phyloP scores from a whole-genome alignment of 2,797 vertebrate genomes.

The Oreortyx pictus region DNA sequence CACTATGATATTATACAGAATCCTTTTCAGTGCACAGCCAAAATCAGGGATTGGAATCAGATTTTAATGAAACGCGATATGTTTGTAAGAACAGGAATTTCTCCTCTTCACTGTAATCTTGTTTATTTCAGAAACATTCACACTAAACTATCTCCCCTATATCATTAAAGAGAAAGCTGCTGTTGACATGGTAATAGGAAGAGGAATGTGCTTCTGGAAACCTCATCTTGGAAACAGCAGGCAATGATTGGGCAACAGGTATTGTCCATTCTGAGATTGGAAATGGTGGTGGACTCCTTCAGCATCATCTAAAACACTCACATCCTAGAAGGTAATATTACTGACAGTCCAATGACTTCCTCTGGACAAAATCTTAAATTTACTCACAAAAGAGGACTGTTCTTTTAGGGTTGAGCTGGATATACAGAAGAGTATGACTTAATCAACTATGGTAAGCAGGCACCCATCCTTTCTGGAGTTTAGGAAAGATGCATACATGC shows the following conservation, averaged over 20 bases:
- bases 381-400: neutral
- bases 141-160: neutral
- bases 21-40: neutral
- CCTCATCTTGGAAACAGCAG: neutral
- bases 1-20: neutral
- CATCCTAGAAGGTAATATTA: neutral
- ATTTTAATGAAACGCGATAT: neutral
- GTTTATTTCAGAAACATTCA: neutral
- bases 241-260: neutral
- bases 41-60: neutral
- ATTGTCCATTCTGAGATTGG: neutral
- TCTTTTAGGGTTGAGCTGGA: neutral
- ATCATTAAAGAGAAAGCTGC: neutral
- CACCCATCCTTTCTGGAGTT: neutral
- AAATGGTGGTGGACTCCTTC: neutral
- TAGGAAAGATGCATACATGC: neutral
- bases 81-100: neutral
- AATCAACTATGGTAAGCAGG: neutral
- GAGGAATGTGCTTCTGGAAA: neutral
- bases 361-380: neutral
- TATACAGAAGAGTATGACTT: neutral
- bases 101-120: neutral
- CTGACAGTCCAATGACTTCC: neutral
- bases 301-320: neutral
- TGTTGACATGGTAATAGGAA: rapidly evolving